Evolutionary conservation across 1,140 invertebrate genomes (phyloP), one percentile per base, ranked within the genome.

Genomic region (Drosophila obscura): DNA sequence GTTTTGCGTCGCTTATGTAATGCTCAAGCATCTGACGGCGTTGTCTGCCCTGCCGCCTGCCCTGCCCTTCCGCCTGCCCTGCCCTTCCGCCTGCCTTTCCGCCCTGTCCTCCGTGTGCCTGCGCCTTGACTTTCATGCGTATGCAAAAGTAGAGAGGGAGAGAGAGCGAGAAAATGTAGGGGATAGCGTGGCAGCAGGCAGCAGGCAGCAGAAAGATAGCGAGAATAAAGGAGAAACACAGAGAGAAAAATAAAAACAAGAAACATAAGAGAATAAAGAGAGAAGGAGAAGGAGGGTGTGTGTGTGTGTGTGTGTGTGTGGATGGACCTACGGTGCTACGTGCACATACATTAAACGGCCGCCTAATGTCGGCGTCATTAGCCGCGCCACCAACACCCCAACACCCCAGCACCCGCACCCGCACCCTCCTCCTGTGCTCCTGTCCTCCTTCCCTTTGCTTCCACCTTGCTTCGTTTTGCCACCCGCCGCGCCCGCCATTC

Each of bases 1-100:
- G 80, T 85, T 85, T 84, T 85, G 81, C 81, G 82, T 82, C 56
- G 81, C 82, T 85, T 85, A 85, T 87, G 78, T 85, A 85, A 85
- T 85, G 78, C 76, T 68, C 39, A 45, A 57, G 60, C 63, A 76
- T 66, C 72, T 68, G 73, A 75, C 63, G 73, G 67, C 63, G 73
- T 62, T 74, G 73, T 83, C 80, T 84, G 80, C 35, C 11, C 35
- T 35, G 31, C 9, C 31, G 22, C 9, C 31, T 11, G 31, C 31
- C 31, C 11, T 11, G 4, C 35, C 35, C 35, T 39, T n/a, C n/a
- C n/a, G n/a, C n/a, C n/a, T n/a, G 31, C 9, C 35, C 35, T 35
- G 8, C 3, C 8, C 31, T 35, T 0, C 7, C 28, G 7, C 28
- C 28, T 2, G 26, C 19, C 1, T 26, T 8, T 31, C 9, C 9